These are phyloP conservation scores for Chitala chitala DNA, from an alignment of 2,113 vertebrate genomes.

Conservation along the genomic window DNA sequence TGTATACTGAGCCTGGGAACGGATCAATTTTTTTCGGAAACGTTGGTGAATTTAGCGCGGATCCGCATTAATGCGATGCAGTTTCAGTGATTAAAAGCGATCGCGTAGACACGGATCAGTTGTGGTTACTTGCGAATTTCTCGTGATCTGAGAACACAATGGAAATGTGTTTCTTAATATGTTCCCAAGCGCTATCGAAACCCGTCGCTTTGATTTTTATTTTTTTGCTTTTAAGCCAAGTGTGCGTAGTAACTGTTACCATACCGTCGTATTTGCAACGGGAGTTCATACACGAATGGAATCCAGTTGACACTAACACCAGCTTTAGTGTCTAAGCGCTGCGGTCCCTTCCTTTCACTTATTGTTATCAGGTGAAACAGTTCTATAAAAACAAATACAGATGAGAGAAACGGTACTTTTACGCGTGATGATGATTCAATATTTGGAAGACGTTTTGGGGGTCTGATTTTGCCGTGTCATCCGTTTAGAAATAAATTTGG, in stretches of 20 bases:
- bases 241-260: constrained; percentile 7
- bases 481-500: neutral
- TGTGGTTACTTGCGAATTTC: constrained; percentile 12
- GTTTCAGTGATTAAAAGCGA: neutral
- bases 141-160: neutral
- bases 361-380: neutral
- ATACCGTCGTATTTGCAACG: neutral
- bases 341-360: neutral
- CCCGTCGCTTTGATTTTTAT: neutral
- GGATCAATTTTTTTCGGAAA: constrained; percentile 8
- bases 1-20: constrained; percentile 6
- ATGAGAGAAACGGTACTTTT: no score
- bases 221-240: neutral
- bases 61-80: constrained; percentile 1
- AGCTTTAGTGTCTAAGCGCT: neutral
- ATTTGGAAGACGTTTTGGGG: neutral
- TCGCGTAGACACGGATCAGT: neutral
- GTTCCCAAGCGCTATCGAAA: neutral
- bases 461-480: neutral
- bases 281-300: neutral
- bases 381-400: no score
- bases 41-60: constrained; percentile 28
- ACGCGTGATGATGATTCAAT: no score
- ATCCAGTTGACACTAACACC: neutral
- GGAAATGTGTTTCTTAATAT: neutral